Evolutionary conservation across 2,888 invertebrate genomes (phyloP).

Genomic region (Agrochola lota): DNA sequence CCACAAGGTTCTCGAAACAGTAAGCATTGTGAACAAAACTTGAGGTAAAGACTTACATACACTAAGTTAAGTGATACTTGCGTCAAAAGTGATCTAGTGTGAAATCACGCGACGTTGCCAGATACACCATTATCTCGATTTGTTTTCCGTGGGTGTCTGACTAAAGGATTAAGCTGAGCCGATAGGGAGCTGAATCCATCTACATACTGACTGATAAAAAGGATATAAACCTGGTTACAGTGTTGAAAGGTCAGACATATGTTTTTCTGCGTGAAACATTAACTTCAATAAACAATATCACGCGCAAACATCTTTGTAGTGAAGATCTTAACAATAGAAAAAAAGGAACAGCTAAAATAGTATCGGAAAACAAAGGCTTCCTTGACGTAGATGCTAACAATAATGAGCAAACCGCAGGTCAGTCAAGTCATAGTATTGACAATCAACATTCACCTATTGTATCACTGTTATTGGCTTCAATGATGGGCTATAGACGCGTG

Average conservation of each 20-base stretch:
- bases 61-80: neutral
- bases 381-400: slow-evolving; percentile 43
- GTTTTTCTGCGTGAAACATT: slow-evolving; percentile 22
- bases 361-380: slow-evolving; percentile 32
- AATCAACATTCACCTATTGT: slow-evolving; percentile 58
- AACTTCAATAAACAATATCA: slow-evolving; percentile 27
- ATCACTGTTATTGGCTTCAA: slow-evolving; percentile 41
- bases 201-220: slow-evolving; percentile 52
- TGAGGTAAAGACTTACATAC: neutral
- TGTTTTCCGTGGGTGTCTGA: slow-evolving; percentile 55
- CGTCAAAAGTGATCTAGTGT: slow-evolving; percentile 5
- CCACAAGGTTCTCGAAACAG: slow-evolving; percentile 57
- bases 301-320: slow-evolving; percentile 19
- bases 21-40: slow-evolving; percentile 55
- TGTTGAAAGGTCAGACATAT: slow-evolving; percentile 20
- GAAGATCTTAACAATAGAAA: slow-evolving; percentile 8
- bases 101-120: slow-evolving; percentile 20
- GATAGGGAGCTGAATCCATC: slow-evolving; percentile 62
- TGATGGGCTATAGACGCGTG: slow-evolving; percentile 44
- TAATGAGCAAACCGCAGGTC: slow-evolving; percentile 30
- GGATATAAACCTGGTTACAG: slow-evolving; percentile 37
- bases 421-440: slow-evolving; percentile 26
- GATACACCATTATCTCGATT: slow-evolving; percentile 39
- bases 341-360: neutral
- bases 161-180: slow-evolving; percentile 55